These are phyloP conservation scores for Carassius auratus DNA, from an alignment of 2,113 vertebrate genomes.

Conservation along the genomic window DNA sequence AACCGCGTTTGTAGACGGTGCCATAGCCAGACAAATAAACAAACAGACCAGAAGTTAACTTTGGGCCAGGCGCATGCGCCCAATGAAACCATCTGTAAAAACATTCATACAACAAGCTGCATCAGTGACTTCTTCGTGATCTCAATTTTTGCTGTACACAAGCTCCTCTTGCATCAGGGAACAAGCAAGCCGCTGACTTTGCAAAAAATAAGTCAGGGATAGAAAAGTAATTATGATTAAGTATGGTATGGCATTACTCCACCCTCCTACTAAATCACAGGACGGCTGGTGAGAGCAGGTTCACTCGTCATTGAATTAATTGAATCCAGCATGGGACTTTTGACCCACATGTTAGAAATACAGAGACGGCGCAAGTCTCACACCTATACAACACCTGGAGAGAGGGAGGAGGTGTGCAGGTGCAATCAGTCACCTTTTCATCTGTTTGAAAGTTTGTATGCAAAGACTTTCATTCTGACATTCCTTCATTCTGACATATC, in stretches of 20 bases:
- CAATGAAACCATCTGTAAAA: no score
- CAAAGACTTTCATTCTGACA: not conserved
- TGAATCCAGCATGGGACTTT: constrained; percentile 50
- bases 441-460: constrained; percentile 11
- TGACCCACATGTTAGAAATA: constrained; percentile 71
- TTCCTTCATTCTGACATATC: not conserved
- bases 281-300: constrained; percentile 42
- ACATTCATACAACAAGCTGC: not conserved
- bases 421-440: constrained; percentile 39
- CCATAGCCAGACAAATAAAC: no score
- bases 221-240: constrained; percentile 74
- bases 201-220: constrained; percentile 57
- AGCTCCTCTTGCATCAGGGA: constrained; percentile 37
- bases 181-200: constrained; percentile 64
- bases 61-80: no score
- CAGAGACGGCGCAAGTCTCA: constrained; percentile 53
- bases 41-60: no score
- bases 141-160: constrained; percentile 1
- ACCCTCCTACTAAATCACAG: constrained; percentile 68
- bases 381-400: constrained; percentile 45
- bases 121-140: constrained; percentile 12
- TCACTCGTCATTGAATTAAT: constrained; percentile 57
- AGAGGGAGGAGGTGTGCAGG: not conserved
- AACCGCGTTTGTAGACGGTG: no score
- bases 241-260: constrained; percentile 52